These are phyloP conservation scores for Ectemnius cavifrons DNA, from an alignment of 2,888 invertebrate genomes.

Conservation along the genomic window DNA sequence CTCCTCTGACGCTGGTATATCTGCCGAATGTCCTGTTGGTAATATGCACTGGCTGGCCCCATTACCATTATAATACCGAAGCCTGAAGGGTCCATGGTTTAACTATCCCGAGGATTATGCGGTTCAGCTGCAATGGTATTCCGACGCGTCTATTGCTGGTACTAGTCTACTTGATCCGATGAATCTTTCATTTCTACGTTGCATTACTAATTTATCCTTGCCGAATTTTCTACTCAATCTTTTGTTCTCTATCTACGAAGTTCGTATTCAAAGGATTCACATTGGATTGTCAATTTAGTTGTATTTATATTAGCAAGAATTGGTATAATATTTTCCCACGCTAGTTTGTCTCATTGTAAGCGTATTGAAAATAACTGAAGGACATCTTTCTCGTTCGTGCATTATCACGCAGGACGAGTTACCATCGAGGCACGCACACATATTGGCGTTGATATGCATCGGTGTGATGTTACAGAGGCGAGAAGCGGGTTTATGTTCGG, in stretches of 20 bases:
- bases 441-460: slow-evolving; percentile 60
- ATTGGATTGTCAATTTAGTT: too few species aligned
- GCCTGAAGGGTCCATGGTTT: slow-evolving; percentile 37
- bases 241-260: too few species aligned
- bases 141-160: too few species aligned
- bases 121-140: not conserved
- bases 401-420: not conserved
- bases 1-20: slow-evolving; percentile 2
- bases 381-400: not conserved
- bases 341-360: too few species aligned
- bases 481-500: slow-evolving; percentile 50
- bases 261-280: too few species aligned
- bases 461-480: slow-evolving; percentile 51
- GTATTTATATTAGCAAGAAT: too few species aligned
- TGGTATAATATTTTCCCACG: too few species aligned
- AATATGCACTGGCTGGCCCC: slow-evolving; percentile 42
- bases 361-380: too few species aligned
- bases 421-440: slow-evolving; percentile 20
- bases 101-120: slow-evolving; percentile 10
- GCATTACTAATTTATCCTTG: not conserved
- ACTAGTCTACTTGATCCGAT: too few species aligned
- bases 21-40: slow-evolving; percentile 30
- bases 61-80: slow-evolving; percentile 53
- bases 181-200: not conserved
- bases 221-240: too few species aligned